A percentile compares a stretch with the other conserved stretches of the same genome.
These are phyloP conservation scores for Fulica atra DNA, from an alignment of 2,113 vertebrate genomes.

Conservation along the genomic window DNA sequence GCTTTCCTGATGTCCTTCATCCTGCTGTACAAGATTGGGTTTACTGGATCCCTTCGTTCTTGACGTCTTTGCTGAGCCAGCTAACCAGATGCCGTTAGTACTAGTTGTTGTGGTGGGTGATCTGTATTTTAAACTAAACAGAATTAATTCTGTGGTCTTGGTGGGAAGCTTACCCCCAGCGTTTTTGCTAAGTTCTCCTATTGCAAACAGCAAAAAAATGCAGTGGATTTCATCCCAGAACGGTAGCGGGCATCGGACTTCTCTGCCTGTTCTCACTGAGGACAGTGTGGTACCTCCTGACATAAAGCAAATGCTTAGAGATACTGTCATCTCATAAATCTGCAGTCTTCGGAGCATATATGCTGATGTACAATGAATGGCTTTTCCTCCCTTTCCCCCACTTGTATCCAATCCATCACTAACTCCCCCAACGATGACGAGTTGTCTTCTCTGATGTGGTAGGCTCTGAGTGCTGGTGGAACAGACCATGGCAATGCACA, in stretches of 20 bases:
- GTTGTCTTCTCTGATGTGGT: not conserved
- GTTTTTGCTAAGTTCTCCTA: not conserved
- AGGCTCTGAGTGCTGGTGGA: not conserved
- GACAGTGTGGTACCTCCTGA: not conserved
- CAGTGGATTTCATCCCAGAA: not conserved
- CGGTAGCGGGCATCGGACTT: not conserved
- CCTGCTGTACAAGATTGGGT: not conserved
- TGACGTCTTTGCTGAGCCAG: conserved; percentile 8
- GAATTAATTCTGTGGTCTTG: not conserved
- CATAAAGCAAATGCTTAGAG: not conserved
- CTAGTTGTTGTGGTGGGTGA: conserved; percentile 14
- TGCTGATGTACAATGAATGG: not conserved
- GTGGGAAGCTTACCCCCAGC: not conserved
- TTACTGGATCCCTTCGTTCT: not conserved
- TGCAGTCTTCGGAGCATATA: not conserved
- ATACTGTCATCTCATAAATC: not conserved
- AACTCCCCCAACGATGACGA: not conserved
- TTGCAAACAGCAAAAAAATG: not conserved
- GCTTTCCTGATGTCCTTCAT: not conserved
- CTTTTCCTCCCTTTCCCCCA: not conserved
- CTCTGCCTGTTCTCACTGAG: not conserved
- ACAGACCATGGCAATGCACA: not conserved
- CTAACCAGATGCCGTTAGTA: not conserved
- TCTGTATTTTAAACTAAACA: not conserved
- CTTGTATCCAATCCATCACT: not conserved